Conservation (phyloP, 2,888 invertebrate genomes). For the Miltochrista miniata region DNA sequence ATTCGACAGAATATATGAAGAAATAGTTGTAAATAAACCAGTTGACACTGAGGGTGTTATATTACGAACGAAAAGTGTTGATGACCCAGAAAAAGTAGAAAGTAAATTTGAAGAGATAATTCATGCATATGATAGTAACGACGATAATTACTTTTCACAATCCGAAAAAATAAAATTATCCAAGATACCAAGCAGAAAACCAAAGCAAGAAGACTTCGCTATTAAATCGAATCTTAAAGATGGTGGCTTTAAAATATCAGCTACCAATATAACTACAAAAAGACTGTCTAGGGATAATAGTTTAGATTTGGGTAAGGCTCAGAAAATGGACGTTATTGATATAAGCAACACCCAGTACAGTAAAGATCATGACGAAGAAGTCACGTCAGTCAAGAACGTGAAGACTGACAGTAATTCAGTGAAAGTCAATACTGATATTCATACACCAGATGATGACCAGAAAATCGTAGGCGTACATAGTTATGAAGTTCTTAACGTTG, state of each 20-base stretch:
- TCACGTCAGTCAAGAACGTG: conserved; percentile 1
- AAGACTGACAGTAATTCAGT: conserved; percentile 14
- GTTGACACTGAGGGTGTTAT: conserved; percentile 39
- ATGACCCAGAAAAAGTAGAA: conserved; percentile 62
- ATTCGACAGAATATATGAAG: conserved; percentile 71
- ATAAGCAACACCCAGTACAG: neutral
- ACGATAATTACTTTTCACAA: conserved; percentile 37
- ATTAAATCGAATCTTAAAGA: conserved; percentile 18
- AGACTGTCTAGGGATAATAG: conserved; percentile 23
- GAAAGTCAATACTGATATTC: conserved; percentile 9
- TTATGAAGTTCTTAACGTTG: conserved; percentile 9
- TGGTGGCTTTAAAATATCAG: conserved; percentile 30
- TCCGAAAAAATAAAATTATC: conserved; percentile 48
- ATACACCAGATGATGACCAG: too few relatives aligned
- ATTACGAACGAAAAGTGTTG: conserved; percentile 47
- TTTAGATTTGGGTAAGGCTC: conserved; percentile 10
- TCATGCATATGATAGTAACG: conserved; percentile 65
- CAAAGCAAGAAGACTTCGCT: conserved; percentile 13
- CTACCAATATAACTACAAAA: conserved; percentile 26
- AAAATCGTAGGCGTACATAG: neutral
- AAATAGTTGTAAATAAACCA: conserved; percentile 47
- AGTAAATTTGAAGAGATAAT: conserved; percentile 71
- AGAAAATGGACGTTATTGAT: conserved; percentile 6
- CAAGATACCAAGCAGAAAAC: conserved; percentile 55
- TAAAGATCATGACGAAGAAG: conserved; percentile 6